A percentile compares a stretch with the other conserved stretches of the same genome.
Conservation (phyloP, 2,797 vertebrate species). For the Synaphobranchus kaupii region DNA sequence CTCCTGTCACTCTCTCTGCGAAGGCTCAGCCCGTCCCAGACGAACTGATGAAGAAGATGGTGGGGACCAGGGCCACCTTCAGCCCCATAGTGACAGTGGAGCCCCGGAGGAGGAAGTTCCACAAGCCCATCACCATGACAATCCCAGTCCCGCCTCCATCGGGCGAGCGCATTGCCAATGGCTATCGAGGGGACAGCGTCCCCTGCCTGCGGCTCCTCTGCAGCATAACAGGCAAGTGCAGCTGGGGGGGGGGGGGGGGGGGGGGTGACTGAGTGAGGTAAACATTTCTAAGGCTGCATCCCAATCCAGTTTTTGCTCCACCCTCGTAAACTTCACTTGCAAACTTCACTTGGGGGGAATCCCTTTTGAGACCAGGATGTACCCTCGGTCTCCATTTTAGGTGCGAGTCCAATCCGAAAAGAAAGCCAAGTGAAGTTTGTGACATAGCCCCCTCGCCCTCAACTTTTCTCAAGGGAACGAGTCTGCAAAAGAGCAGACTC, state of each 20-base stretch:
- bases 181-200: constrained; percentile 89
- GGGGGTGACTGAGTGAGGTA: too few species aligned
- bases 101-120: constrained; percentile 96
- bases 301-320: too few species aligned
- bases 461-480: too few species aligned
- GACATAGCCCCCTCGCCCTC: too few species aligned
- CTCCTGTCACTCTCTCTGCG: not conserved
- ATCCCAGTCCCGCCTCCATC: constrained; percentile 93
- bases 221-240: constrained; percentile 90
- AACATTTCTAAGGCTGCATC: not conserved
- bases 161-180: constrained; percentile 88
- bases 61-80: constrained; percentile 95
- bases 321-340: too few species aligned
- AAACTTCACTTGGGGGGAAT: too few species aligned
- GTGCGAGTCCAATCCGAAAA: too few species aligned
- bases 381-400: too few species aligned
- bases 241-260: too few species aligned
- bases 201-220: constrained; percentile 94
- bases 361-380: too few species aligned
- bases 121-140: constrained; percentile 99
- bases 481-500: too few species aligned
- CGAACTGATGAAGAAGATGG: constrained; percentile 90
- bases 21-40: constrained; percentile 95
- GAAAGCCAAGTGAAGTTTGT: too few species aligned
- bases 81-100: constrained; percentile 99